Base-by-base conservation (phyloP, 2,797 vertebrate genomes). In the Artibeus lituratus region DNA sequence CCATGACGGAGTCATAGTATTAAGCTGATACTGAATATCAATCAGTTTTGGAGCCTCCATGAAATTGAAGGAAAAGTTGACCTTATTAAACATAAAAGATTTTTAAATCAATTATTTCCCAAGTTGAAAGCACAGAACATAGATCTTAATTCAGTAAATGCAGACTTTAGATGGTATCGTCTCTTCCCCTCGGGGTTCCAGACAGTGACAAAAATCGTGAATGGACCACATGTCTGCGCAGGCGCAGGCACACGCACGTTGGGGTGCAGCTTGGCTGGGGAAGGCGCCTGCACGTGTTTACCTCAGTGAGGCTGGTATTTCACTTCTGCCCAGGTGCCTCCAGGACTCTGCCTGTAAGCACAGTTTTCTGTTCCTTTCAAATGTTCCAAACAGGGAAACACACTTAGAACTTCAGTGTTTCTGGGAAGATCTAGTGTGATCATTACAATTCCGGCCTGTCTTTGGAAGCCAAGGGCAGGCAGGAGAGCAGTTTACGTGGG, bases 31-130 rank as follows among this genome's bases (percentile, higher is more conserved):
- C 78, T 47, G 72, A 94, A 39, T 76, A 86, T 1, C 11, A 77
- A 69, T 14, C 10, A 55, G 44, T 87, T 12, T 65, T 73, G 92
- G 86, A 3, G 0, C 42, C 5, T 29, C 6, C 26, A 47, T 81
- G 95, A 81, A 37, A 94, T 16, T 47, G 42, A 94, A 90, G 94
- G 90, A 83, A 93, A 93, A n/a, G 92, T 81, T 94, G 88, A 94
- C 94, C 95, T 95, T 94, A 70, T 82, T 94, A 69, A 85, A 93
- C 32, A 90, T 83, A 94, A 94, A 81, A 65, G 72, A 84, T 83
- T 93, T 84, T 81, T 62, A 73, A 92, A 85, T 90, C 82, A 86
- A 37, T 94, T 78, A 88, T 94, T 95, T 91, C 57, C 83, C 78
- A 51, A 44, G 62, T 53, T 1, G 12, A 55, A 88, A 67, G 81